Percentiles rank a stretch among this genome's conserved stretches.
phyloP scores from a whole-genome alignment of 1,140 invertebrate genomes.

The Ctenoplectra terminalis region DNA sequence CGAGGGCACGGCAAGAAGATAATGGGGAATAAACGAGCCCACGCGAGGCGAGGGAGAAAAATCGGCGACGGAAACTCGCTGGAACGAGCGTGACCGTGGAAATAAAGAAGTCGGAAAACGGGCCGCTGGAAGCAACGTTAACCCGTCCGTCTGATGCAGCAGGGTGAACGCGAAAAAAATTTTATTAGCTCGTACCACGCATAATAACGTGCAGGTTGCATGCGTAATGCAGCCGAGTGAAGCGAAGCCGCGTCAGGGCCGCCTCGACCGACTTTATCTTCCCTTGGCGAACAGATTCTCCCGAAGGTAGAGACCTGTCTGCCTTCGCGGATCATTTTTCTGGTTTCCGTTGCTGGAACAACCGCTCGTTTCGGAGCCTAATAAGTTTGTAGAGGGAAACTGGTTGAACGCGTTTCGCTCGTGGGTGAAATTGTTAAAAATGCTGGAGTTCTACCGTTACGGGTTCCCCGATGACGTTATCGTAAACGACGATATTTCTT shows the following conservation, averaged over 20 bases:
- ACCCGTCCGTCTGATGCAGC: not conserved
- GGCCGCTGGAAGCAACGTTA: not conserved
- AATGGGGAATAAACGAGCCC: slow-evolving; percentile 47
- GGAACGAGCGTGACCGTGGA: not conserved
- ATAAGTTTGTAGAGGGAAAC: not conserved
- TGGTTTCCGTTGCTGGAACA: not conserved
- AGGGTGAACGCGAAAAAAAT: not conserved
- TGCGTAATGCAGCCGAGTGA: slow-evolving; percentile 22
- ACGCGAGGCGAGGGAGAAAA: slow-evolving; percentile 41
- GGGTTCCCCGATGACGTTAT: not conserved
- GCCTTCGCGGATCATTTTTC: not conserved
- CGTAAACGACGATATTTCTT: not conserved
- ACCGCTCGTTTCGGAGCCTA: not conserved
- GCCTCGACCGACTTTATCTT: slow-evolving; percentile 23
- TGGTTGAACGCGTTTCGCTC: not conserved
- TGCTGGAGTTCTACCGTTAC: slow-evolving; percentile 2
- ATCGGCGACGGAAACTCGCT: slow-evolving; percentile 13
- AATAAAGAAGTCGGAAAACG: not conserved
- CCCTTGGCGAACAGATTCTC: too few species aligned
- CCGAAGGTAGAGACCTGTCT: too few species aligned
- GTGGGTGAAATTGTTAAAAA: slow-evolving; percentile 21
- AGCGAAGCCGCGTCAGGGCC: slow-evolving; percentile 18
- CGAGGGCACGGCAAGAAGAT: slow-evolving; percentile 1
- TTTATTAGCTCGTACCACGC: slow-evolving; percentile 37
- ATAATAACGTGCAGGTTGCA: slow-evolving; percentile 42